A percentile compares a stretch with the other conserved stretches of the same genome.
These are phyloP conservation scores for Hyperoplus immaculatus DNA, from an alignment of 2,797 vertebrate genomes.

Conservation along the genomic window DNA sequence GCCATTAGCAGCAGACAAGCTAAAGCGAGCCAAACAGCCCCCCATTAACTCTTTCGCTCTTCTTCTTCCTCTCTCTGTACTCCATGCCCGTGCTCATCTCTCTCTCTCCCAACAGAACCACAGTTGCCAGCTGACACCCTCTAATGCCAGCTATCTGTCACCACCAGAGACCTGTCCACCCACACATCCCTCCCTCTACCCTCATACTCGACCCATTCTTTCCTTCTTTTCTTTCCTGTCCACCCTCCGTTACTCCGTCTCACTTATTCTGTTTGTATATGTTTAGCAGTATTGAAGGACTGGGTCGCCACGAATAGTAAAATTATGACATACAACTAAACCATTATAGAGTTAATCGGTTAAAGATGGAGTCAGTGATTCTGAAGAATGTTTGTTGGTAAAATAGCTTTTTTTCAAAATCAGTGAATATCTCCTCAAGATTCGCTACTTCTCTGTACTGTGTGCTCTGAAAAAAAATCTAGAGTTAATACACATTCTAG, in stretches of 20 bases:
- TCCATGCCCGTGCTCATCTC: constrained; percentile 82
- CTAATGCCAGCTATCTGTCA: constrained; percentile 92
- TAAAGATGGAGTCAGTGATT: not conserved
- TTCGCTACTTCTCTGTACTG: too few species aligned
- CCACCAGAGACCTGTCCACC: constrained; percentile 82
- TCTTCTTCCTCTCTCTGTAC: constrained; percentile 61
- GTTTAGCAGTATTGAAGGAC: not conserved
- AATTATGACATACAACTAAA: not conserved
- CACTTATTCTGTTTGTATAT: not conserved
- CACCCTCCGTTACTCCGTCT: constrained; percentile 14
- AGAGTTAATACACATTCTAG: too few species aligned
- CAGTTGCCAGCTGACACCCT: constrained; percentile 90
- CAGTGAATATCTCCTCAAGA: too few species aligned
- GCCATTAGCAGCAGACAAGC: constrained; percentile 86
- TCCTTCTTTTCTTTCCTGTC: constrained; percentile 34
- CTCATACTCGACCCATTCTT: constrained; percentile 32
- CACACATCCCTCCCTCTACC: constrained; percentile 69
- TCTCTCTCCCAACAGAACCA: constrained; percentile 86
- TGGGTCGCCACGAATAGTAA: constrained; percentile 20
- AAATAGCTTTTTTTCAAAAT: too few species aligned
- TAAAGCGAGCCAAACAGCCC: constrained; percentile 84
- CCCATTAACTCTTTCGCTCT: constrained; percentile 84
- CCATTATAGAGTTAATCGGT: not conserved
- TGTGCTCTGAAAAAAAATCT: too few species aligned
- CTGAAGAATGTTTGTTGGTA: too few species aligned